These are phyloP conservation scores for Balaenoptera acutorostrata DNA, from an alignment of 2,113 vertebrate species.

Conservation along the genomic window DNA sequence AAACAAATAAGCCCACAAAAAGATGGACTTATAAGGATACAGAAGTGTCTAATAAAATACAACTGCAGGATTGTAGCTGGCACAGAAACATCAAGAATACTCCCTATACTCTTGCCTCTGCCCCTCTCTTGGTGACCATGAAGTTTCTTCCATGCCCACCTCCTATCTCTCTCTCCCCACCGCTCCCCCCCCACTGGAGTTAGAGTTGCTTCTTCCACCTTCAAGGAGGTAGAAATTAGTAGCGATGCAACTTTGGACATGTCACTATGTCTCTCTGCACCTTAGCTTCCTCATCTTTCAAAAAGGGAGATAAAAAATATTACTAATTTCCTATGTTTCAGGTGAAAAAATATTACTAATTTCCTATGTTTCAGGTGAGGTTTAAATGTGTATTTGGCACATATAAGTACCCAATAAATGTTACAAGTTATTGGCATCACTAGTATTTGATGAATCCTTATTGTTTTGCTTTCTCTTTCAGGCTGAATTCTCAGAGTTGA, in stretches of 20 bases:
- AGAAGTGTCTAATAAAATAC: neutral
- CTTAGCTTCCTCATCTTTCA: neutral
- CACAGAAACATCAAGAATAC: neutral
- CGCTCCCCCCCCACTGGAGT: neutral
- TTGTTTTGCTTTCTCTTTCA: slow-evolving; percentile 72
- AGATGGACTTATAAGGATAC: neutral
- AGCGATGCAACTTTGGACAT: neutral
- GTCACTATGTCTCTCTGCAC: neutral
- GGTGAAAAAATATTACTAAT: neutral
- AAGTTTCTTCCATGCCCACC: too few relatives aligned
- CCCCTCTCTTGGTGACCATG: neutral
- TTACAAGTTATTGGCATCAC: neutral
- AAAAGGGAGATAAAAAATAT: neutral
- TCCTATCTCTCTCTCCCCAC: rapidly evolving
- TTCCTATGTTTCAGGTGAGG: neutral
- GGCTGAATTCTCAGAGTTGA: slow-evolving; percentile 97
- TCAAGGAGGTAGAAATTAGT: neutral
- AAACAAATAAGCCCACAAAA: neutral
- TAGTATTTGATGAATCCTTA: neutral
- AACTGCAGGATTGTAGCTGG: neutral
- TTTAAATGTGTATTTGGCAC: neutral
- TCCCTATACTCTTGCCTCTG: neutral
- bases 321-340: neutral
- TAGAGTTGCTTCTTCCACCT: neutral
- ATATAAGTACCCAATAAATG: rapidly evolving